These are phyloP conservation scores for Sterrhoptilus dennistouni DNA, from an alignment of 2,113 vertebrate species.

Conservation along the genomic window DNA sequence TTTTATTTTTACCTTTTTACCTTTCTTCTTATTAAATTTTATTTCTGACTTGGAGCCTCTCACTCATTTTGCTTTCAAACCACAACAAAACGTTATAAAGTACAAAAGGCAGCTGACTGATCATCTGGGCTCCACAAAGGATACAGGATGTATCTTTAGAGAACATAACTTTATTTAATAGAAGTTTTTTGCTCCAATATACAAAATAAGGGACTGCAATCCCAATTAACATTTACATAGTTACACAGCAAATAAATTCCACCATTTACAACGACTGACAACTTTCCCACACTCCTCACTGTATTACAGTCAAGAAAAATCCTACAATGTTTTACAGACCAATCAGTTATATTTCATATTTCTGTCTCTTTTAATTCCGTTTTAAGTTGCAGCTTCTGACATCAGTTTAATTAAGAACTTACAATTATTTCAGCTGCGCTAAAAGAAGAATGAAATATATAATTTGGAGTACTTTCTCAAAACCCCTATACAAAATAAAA, in stretches of 20 bases:
- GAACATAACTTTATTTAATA: conserved; percentile 90
- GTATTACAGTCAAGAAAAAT: conserved; percentile 35
- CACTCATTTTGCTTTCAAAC: too few species aligned
- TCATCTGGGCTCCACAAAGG: conserved; percentile 41
- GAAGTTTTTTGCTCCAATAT: conserved; percentile 82
- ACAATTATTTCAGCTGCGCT: conserved; percentile 45
- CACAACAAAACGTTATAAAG: background rate
- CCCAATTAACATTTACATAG: conserved; percentile 72
- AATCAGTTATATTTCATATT: background rate
- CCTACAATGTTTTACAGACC: background rate
- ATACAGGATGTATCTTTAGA: conserved; percentile 60
- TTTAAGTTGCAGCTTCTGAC: conserved; percentile 44
- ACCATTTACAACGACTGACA: conserved; percentile 50
- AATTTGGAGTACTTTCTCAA: conserved; percentile 49
- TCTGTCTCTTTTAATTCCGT: background rate
- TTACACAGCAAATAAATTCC: conserved; percentile 67
- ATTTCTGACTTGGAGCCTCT: too few species aligned
- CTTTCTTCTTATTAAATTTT: too few species aligned
- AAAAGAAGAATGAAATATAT: conserved; percentile 54
- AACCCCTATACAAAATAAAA: conserved; percentile 32
- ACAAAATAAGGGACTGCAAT: conserved; percentile 73
- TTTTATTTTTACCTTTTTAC: too few species aligned
- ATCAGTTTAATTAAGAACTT: conserved; percentile 52
- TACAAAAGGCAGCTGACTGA: conserved; percentile 2
- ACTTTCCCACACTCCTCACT: conserved; percentile 8